Evolutionary conservation across 2,888 invertebrate species (phyloP).

Genomic region (Phrixothrix hirtus): DNA sequence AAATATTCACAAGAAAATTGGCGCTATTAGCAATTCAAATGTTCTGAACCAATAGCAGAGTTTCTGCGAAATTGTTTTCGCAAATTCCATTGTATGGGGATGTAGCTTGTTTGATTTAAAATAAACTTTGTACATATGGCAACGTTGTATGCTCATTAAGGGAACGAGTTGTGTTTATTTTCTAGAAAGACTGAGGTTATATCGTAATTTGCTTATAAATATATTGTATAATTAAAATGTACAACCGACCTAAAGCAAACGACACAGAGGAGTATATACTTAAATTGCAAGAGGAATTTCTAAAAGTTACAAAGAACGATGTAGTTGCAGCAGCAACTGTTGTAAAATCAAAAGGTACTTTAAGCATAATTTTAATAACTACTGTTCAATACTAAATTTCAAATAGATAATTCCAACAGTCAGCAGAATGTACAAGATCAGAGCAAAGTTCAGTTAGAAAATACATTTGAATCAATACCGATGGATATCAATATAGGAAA

Average conservation of each 20-base stretch:
- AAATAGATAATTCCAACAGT: no score
- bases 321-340: slow-evolving; percentile 68
- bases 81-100: no score
- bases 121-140: no score
- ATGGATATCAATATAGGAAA: slow-evolving; percentile 58
- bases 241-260: slow-evolving; percentile 67
- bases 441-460: slow-evolving; percentile 46
- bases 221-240: slow-evolving; percentile 60
- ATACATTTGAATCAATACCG: slow-evolving; percentile 56
- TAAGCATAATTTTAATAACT: no score
- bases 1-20: no score
- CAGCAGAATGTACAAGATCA: slow-evolving; percentile 5
- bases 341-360: slow-evolving; percentile 47
- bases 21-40: no score
- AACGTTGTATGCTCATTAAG: background rate
- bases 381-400: no score
- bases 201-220: background rate
- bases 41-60: no score
- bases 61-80: no score
- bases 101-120: no score
- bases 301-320: slow-evolving; percentile 60
- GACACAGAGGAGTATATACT: slow-evolving; percentile 77
- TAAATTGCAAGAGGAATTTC: slow-evolving; percentile 72
- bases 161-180: background rate
- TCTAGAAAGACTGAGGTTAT: background rate